Conservation (phyloP, 2,113 vertebrate species). For the Lycaon pictus region DNA sequence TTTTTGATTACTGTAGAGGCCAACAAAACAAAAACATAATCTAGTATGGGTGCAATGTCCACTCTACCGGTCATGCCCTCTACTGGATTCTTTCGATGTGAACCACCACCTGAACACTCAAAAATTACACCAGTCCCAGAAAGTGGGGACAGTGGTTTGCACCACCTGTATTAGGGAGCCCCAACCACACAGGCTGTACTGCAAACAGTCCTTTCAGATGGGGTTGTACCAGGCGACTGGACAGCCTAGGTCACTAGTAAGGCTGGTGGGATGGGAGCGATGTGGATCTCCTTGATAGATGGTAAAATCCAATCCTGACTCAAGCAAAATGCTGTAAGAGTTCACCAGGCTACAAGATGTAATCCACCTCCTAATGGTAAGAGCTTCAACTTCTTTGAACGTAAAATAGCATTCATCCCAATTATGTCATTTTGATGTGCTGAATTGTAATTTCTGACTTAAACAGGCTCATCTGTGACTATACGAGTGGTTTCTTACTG, state of each 20-base stretch:
- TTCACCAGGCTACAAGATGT: background rate
- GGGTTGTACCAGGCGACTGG: background rate
- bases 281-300: background rate
- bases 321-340: background rate
- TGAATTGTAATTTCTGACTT: background rate
- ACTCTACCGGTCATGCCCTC: background rate
- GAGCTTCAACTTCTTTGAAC: constrained; percentile 9
- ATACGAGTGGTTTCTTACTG: background rate
- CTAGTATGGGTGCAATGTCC: background rate
- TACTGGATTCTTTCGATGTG: rapidly evolving
- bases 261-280: background rate
- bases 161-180: background rate
- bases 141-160: background rate
- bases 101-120: background rate
- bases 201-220: background rate
- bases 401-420: background rate
- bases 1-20: background rate
- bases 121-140: rapidly evolving
- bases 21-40: background rate
- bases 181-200: background rate
- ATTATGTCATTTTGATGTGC: background rate
- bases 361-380: background rate
- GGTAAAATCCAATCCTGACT: background rate
- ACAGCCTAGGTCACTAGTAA: background rate
- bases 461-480: background rate